Percentiles rank a stretch among this genome's conserved stretches.
Evolutionary conservation across 1,140 invertebrate species (phyloP).

Genomic region (Lerema accius): DNA sequence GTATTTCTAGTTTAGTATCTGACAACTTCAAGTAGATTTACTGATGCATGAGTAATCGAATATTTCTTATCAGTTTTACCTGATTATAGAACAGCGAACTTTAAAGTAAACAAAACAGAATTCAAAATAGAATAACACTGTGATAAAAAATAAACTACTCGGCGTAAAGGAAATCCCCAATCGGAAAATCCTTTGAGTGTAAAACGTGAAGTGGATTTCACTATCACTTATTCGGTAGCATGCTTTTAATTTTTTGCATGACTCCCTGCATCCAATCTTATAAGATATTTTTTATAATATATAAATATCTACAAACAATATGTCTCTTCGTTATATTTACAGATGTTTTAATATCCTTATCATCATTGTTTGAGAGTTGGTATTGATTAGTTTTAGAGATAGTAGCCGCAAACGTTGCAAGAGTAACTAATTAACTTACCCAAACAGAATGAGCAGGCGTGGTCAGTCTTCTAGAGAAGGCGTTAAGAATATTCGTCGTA

Average conservation of each 20-base stretch:
- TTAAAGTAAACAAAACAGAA: neutral
- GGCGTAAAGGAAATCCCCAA: neutral
- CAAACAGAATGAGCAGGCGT: conserved; percentile 47
- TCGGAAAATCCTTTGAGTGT: neutral
- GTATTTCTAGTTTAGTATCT: neutral
- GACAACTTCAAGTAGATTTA: no score
- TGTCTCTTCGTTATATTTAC: no score
- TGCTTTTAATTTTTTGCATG: no score
- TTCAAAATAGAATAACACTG: neutral
- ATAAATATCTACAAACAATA: no score
- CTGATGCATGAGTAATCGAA: no score
- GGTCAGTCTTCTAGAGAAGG: conserved; percentile 61
- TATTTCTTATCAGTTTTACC: no score
- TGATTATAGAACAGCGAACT: neutral
- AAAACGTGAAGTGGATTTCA: neutral
- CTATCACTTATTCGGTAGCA: neutral
- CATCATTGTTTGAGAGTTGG: no score
- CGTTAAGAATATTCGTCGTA: conserved; percentile 71
- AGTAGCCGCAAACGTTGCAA: no score
- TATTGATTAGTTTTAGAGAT: no score
- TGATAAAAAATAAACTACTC: neutral
- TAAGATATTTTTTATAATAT: no score
- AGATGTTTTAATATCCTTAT: no score
- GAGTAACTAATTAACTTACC: conserved; percentile 50
- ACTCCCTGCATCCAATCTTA: no score